phyloP scores from a whole-genome alignment of 1,140 invertebrate genomes.

The Semibalanus balanoides region DNA sequence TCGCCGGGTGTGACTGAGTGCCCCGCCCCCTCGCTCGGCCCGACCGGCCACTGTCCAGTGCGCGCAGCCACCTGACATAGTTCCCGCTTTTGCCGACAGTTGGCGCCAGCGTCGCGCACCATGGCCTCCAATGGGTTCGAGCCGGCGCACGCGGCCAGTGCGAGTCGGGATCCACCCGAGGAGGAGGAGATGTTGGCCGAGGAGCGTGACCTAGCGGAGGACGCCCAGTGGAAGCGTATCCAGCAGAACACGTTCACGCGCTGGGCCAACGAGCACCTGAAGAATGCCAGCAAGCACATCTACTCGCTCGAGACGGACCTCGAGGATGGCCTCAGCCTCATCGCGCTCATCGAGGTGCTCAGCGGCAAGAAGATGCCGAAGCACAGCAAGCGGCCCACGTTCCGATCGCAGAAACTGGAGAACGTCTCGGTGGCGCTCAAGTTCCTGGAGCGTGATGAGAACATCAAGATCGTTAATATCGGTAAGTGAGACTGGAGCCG shows the following conservation, averaged over 20 bases:
- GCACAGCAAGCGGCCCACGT: constrained; percentile 73
- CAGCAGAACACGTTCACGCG: constrained; percentile 91
- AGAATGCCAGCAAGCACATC: constrained; percentile 61
- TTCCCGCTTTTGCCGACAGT: not conserved
- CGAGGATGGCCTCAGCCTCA: constrained; percentile 65
- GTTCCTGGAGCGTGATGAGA: constrained; percentile 73
- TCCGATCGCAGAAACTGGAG: constrained; percentile 76
- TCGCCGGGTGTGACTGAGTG: too few relatives aligned
- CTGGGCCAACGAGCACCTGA: constrained; percentile 87
- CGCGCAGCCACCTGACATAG: not conserved
- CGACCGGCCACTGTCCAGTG: not conserved
- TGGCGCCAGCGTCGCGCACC: not conserved
- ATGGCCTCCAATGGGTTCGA: not conserved
- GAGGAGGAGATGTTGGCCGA: constrained; percentile 63
- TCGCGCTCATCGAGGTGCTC: constrained; percentile 71
- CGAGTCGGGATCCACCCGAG: constrained; percentile 23
- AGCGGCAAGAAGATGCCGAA: constrained; percentile 66
- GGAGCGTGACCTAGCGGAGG: constrained; percentile 71
- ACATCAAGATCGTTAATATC: constrained; percentile 84
- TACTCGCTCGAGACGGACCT: constrained; percentile 70
- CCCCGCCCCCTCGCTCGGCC: not conserved
- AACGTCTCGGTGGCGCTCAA: constrained; percentile 83
- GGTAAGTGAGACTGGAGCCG: too few relatives aligned
- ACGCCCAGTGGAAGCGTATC: constrained; percentile 84
- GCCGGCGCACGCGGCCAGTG: not conserved